phyloP scores from a whole-genome alignment of 1,140 invertebrate genomes.

The Aradophagus sp. region DNA sequence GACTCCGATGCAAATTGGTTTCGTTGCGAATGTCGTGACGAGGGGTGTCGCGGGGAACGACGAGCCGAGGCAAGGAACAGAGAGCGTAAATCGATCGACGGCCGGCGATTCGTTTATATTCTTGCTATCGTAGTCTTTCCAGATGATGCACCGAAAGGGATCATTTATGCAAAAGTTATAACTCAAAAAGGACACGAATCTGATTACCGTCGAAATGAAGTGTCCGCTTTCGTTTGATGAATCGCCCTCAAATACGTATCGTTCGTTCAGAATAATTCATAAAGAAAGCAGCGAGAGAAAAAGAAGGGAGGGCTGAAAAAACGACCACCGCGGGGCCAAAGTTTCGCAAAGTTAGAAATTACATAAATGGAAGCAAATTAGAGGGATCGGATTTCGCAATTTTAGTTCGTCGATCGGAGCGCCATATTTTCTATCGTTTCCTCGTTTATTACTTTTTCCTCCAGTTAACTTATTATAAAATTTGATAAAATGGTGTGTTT shows the following conservation, averaged over 20 bases:
- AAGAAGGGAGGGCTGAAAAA: background rate
- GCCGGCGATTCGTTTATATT: slow-evolving; percentile 49
- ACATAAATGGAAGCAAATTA: background rate
- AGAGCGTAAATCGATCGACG: slow-evolving; percentile 44
- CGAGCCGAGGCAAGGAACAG: slow-evolving; percentile 10
- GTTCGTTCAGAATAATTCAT: slow-evolving; percentile 12
- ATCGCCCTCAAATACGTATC: slow-evolving; percentile 18
- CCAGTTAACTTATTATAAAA: too few species aligned
- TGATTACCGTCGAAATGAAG: slow-evolving; percentile 30
- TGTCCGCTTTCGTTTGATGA: slow-evolving; percentile 24
- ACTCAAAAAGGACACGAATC: slow-evolving; percentile 35
- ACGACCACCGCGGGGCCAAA: too few species aligned
- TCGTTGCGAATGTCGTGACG: slow-evolving; percentile 24
- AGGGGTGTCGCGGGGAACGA: background rate
- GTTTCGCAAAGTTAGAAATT: background rate
- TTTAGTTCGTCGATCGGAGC: too few species aligned
- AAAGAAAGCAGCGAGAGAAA: background rate
- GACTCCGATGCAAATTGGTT: slow-evolving; percentile 48
- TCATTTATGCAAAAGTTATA: slow-evolving; percentile 43
- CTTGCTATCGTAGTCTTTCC: slow-evolving; percentile 27
- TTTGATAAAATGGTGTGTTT: too few species aligned
- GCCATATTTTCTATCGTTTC: too few species aligned
- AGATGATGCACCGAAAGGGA: slow-evolving; percentile 35
- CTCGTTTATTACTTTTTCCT: too few species aligned
- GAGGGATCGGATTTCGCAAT: background rate